Conservation (phyloP, 2,888 invertebrate genomes). For the Melieria crassipennis region DNA sequence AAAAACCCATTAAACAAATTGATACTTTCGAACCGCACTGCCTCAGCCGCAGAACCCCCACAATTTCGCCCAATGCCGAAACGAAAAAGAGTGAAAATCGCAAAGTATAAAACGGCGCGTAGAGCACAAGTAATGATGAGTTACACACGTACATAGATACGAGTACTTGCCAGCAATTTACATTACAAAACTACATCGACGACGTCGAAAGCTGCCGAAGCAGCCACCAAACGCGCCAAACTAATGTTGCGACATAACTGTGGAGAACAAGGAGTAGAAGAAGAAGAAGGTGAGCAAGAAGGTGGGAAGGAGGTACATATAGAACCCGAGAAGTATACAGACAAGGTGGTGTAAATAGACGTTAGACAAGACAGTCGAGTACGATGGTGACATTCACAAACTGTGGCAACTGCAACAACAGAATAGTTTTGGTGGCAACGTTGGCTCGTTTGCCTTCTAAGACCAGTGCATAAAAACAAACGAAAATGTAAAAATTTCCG, state of each 20-base stretch:
- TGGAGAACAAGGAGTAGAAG: neutral
- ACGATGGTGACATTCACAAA: neutral
- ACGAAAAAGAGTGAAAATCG: too few species aligned
- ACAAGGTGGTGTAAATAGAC: too few species aligned
- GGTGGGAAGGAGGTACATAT: neutral
- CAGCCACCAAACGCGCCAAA: constrained; percentile 12
- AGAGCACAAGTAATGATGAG: too few species aligned
- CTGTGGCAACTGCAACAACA: neutral
- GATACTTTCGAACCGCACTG: constrained; percentile 27
- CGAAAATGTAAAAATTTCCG: too few species aligned
- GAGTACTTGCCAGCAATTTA: neutral
- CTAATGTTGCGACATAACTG: neutral
- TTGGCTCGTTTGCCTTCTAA: too few species aligned
- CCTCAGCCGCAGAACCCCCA: neutral
- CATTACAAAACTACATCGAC: constrained; percentile 3
- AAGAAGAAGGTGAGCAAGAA: neutral
- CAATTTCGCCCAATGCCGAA: too few species aligned
- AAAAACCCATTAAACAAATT: constrained; percentile 41
- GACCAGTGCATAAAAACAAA: too few species aligned
- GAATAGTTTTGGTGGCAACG: neutral
- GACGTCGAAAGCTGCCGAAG: neutral
- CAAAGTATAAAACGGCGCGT: too few species aligned
- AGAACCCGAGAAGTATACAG: constrained; percentile 10
- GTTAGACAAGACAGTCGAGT: neutral
- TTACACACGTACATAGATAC: too few species aligned